Evolutionary conservation across 2,888 invertebrate species (phyloP).

Genomic region (Rapana venosa): DNA sequence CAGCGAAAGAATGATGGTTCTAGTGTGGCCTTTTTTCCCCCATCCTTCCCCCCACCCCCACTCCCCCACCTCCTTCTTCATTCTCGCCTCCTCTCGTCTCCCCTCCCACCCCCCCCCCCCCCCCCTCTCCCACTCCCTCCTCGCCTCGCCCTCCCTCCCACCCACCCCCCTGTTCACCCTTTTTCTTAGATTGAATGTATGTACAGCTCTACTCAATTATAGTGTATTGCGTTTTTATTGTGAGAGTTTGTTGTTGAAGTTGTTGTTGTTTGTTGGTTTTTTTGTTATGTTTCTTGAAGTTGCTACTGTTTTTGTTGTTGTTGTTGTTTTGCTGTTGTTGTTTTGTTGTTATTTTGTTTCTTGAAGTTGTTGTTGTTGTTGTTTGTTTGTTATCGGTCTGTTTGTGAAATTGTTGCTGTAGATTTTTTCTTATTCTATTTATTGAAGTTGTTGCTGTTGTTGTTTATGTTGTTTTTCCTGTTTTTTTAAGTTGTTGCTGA

Average conservation of each 20-base stretch:
- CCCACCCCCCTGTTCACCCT: not conserved
- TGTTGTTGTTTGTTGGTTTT: not conserved
- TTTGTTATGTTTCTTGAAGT: not conserved
- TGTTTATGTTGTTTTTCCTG: no score
- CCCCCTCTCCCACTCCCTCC: no score
- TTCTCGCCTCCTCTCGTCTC: not conserved
- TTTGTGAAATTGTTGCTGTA: not conserved
- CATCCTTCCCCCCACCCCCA: no score
- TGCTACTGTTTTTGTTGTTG: not conserved
- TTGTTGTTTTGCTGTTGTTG: not conserved
- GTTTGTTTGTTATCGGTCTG: not conserved
- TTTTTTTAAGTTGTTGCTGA: not conserved
- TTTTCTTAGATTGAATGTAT: not conserved
- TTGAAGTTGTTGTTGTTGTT: not conserved
- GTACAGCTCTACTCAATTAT: conserved; percentile 4
- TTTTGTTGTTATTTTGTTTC: not conserved
- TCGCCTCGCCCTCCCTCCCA: no score
- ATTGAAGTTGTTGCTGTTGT: no score
- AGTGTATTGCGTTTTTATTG: not conserved
- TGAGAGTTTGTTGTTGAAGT: not conserved
- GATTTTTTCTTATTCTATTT: no score
- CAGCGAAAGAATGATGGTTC: conserved; percentile 27
- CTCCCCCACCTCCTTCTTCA: not conserved
- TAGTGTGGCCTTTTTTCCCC: not conserved
- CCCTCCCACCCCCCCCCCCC: not conserved